Evolutionary conservation across 2,113 vertebrate species (phyloP).

Genomic region (Neodontobutis hainanensis): DNA sequence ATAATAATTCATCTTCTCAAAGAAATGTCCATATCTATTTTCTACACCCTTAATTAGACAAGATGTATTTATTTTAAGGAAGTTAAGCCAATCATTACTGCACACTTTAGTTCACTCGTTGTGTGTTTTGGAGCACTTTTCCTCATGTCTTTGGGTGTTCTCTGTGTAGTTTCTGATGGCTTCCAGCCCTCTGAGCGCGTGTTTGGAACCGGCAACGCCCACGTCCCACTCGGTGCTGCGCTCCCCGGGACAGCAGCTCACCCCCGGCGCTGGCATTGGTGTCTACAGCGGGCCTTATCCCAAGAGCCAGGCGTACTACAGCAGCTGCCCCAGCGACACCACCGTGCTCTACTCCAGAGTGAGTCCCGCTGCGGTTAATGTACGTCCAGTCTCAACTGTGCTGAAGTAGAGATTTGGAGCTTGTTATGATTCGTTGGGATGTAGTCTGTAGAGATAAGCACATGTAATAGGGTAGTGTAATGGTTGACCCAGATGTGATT

Average conservation of each 20-base stretch:
- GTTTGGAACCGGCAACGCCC: constrained; percentile 85
- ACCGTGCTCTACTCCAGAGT: constrained; percentile 90
- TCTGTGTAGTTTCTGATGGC: constrained; percentile 89
- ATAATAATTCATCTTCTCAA: too few species aligned
- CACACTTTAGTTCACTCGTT: neutral
- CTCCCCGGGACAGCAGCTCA: constrained; percentile 88
- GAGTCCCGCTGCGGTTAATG: constrained; percentile 49
- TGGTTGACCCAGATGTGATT: neutral
- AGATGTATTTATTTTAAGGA: too few species aligned
- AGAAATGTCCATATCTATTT: too few species aligned
- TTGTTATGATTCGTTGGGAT: too few species aligned
- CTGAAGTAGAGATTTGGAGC: neutral
- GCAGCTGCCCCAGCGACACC: constrained; percentile 86
- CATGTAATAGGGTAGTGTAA: neutral
- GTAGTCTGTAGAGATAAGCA: too few species aligned
- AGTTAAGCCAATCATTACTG: neutral
- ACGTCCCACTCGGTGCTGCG: constrained; percentile 86
- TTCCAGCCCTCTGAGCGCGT: constrained; percentile 86
- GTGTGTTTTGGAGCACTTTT: neutral
- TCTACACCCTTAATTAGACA: too few species aligned
- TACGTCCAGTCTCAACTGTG: neutral
- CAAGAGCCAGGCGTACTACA: constrained; percentile 88
- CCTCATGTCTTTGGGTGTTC: neutral
- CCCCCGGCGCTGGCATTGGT: constrained; percentile 83
- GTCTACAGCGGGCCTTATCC: constrained; percentile 88